phyloP scores from a whole-genome alignment of 2,113 vertebrate genomes.

The Paracanthobrama guichenoti region DNA sequence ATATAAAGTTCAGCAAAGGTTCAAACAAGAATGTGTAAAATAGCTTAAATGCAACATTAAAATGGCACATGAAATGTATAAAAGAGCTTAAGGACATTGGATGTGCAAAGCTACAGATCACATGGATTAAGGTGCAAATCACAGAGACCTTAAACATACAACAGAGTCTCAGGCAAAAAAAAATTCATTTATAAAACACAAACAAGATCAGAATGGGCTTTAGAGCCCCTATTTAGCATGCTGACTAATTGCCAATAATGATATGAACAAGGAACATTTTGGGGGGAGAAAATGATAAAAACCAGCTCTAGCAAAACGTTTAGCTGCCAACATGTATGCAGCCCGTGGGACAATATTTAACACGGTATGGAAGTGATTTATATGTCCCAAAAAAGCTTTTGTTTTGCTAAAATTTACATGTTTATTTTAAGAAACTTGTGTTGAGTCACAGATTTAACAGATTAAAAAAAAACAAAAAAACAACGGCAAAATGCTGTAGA shows the following conservation, averaged over 20 bases:
- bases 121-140: conserved; percentile 45
- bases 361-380: not conserved
- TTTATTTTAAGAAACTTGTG: conserved; percentile 1
- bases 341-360: not conserved
- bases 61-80: conserved; percentile 32
- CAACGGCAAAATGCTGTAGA: not conserved
- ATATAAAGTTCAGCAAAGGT: conserved; percentile 45
- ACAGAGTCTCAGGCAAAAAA: conserved; percentile 34
- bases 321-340: conserved; percentile 21
- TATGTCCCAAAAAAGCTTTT: conserved; percentile 14
- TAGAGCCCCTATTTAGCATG: conserved; percentile 4
- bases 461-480: not conserved
- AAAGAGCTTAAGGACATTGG: conserved; percentile 49
- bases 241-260: conserved; percentile 4
- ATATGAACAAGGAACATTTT: conserved; percentile 5
- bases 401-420: not conserved
- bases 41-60: conserved; percentile 35
- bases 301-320: not conserved
- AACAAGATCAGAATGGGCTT: conserved; percentile 8
- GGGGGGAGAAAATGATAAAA: not conserved
- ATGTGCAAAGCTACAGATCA: conserved; percentile 54
- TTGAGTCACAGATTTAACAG: not conserved
- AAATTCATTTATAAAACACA: conserved; percentile 37
- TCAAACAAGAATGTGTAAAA: conserved; percentile 42
- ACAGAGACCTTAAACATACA: conserved; percentile 19